Evolutionary conservation across 1,140 invertebrate genomes (phyloP).

Genomic region (Ectropis grisescens): DNA sequence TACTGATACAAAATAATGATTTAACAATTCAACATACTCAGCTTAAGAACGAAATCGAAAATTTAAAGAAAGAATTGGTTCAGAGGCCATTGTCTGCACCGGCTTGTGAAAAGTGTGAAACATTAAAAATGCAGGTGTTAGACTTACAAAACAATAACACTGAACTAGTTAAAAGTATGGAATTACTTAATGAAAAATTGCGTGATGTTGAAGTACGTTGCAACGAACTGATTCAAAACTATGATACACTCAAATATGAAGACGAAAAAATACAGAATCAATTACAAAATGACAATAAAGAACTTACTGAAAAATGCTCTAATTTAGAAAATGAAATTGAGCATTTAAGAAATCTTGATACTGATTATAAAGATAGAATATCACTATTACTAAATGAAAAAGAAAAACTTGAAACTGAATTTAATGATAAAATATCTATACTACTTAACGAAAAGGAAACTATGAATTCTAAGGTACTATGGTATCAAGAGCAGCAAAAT

Average conservation of each 20-base stretch:
- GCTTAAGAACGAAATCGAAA: conserved; percentile 25
- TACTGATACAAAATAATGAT: conserved; percentile 39
- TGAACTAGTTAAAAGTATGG: conserved; percentile 28
- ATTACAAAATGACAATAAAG: conserved; percentile 16
- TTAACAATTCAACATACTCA: conserved; percentile 20
- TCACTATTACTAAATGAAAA: conserved; percentile 12
- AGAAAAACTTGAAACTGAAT: too few species aligned
- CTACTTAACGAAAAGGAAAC: too few species aligned
- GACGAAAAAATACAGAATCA: conserved; percentile 16
- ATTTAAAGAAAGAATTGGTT: conserved; percentile 16
- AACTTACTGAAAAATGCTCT: conserved; percentile 13
- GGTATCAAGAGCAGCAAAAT: conserved; percentile 13
- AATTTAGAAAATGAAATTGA: conserved; percentile 18
- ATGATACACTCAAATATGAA: conserved; percentile 14
- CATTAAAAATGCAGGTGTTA: conserved; percentile 12
- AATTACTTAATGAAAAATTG: conserved; percentile 36
- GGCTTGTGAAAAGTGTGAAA: conserved; percentile 17
- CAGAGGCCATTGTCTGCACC: neutral
- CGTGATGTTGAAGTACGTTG: conserved; percentile 22
- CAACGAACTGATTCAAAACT: conserved; percentile 9
- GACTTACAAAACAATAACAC: conserved; percentile 13
- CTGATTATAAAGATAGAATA: conserved; percentile 17
- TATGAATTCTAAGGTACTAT: conserved; percentile 14
- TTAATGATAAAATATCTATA: too few species aligned
- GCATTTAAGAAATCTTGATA: conserved; percentile 11